Conservation (phyloP, 1,140 invertebrate genomes). For the Drosophila littoralis region DNA sequence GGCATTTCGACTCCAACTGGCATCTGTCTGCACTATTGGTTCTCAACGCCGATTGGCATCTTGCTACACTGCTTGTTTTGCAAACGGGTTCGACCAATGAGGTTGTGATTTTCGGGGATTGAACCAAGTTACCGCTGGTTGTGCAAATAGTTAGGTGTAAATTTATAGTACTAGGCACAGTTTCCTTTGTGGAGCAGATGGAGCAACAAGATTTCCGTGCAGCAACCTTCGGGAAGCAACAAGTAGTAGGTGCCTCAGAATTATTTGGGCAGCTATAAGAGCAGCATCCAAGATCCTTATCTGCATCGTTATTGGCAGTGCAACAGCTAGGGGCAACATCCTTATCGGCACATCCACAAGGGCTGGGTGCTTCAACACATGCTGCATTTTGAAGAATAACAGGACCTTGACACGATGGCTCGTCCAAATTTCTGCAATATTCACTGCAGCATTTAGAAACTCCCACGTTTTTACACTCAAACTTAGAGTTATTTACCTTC, state of each 20-base stretch:
- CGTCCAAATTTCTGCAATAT: constrained; percentile 5
- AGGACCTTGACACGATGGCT: background rate
- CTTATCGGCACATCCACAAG: too few relatives aligned
- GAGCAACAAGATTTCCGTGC: background rate
- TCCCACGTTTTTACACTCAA: background rate
- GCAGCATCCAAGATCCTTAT: too few relatives aligned
- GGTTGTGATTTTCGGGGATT: background rate
- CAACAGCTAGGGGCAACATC: background rate
- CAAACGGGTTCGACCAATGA: background rate
- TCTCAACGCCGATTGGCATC: too few relatives aligned
- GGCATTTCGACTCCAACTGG: too few relatives aligned
- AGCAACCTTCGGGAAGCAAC: background rate
- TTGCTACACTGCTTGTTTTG: too few relatives aligned
- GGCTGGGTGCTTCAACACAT: background rate
- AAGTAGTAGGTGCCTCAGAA: too few relatives aligned
- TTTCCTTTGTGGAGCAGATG: background rate
- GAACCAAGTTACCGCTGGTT: background rate
- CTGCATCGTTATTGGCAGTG: too few relatives aligned
- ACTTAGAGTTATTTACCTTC: constrained; percentile 37
- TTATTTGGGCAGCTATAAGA: too few relatives aligned
- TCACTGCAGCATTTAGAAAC: constrained; percentile 17
- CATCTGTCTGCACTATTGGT: too few relatives aligned
- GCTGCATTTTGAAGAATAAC: background rate
- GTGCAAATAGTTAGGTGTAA: constrained; percentile 25
- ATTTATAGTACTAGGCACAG: constrained; percentile 34